Base-by-base conservation (phyloP, 1,140 invertebrate species). In the Halyomorpha halys region DNA sequence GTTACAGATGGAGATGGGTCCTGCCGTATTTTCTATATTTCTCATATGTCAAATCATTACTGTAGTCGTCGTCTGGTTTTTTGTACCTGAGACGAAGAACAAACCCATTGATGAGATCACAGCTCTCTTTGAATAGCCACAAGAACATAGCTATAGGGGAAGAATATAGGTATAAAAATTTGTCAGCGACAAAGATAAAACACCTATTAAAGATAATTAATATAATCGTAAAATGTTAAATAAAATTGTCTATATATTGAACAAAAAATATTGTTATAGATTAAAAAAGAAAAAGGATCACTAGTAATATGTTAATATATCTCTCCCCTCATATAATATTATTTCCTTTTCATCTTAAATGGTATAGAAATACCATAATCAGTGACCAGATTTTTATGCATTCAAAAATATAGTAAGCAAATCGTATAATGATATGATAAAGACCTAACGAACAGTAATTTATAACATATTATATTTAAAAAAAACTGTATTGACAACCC, bases 11-110 rank as follows among this genome's bases (percentile, higher is more conserved):
- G 2, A 62, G 2, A 54, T 66, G 65, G 65, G 65, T 13, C 45
- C 59, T 4, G 47, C 49, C 15, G 65, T 66, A 1, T 66, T 66
- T 27, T 1, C 56, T 2, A 66, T 66, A 21, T 66, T 66, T 23
- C 44, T 66, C 47, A 30, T 54, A 0, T 62, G 44, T 45, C 56
- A 54, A 54, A 61, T 61, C 16, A 1, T 23, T 1, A 15, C 65
- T 11, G 13, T 53, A 2, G 19, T 66, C 13, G 27, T 62, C 23
- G 51, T 60, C 27, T 56, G n/a, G 44, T 21, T 66, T 25, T 39
- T 62, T 18, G 39, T 51, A 21, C 65, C 65, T 6, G 65, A 66
- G 30, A 66, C 65, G 1, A 66, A 66, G 25, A 66, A 66, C 51
- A 44, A 39, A 30, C 9, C 56, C 15, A 60, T 67, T 18, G 59